Percentiles rank a stretch among this genome's conserved stretches.
These are phyloP conservation scores for Pyrrhia umbra DNA, from an alignment of 2,888 invertebrate genomes.

Conservation along the genomic window DNA sequence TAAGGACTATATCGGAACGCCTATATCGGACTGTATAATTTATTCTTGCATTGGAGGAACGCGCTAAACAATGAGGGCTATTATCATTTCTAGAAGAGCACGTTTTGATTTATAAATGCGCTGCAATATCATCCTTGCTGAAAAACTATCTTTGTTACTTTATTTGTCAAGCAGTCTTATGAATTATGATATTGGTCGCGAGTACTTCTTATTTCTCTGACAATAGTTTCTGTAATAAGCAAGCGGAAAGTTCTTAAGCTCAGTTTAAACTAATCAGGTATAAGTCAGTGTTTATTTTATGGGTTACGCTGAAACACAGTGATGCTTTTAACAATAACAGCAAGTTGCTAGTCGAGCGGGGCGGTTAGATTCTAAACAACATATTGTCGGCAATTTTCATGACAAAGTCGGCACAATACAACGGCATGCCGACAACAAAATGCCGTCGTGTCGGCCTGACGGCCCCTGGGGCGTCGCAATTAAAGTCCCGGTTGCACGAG, in stretches of 20 bases:
- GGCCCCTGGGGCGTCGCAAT: slow-evolving; percentile 86
- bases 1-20: slow-evolving; percentile 88
- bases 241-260: slow-evolving; percentile 13
- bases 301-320: slow-evolving; percentile 48
- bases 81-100: slow-evolving; percentile 81
- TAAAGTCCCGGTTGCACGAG: slow-evolving; percentile 78
- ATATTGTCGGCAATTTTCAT: slow-evolving; percentile 79
- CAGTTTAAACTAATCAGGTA: slow-evolving; percentile 15
- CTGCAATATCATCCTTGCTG: slow-evolving; percentile 57
- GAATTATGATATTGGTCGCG: slow-evolving; percentile 4
- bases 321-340: slow-evolving; percentile 58
- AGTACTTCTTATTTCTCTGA: neutral
- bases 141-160: slow-evolving; percentile 34
- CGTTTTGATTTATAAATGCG: slow-evolving; percentile 75
- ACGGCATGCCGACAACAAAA: slow-evolving; percentile 78
- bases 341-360: slow-evolving; percentile 70
- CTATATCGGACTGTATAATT: slow-evolving; percentile 89
- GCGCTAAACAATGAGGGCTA: slow-evolving; percentile 84
- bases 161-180: slow-evolving; percentile 15
- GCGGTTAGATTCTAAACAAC: slow-evolving; percentile 69
- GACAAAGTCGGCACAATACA: slow-evolving; percentile 77
- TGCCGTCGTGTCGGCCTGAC: slow-evolving; percentile 81
- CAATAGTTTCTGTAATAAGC: slow-evolving; percentile 25
- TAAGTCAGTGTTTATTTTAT: slow-evolving; percentile 39
- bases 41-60: slow-evolving; percentile 84